Evolutionary conservation across 2,888 invertebrate genomes (phyloP).

Genomic region (Sinentomon sp.): DNA sequence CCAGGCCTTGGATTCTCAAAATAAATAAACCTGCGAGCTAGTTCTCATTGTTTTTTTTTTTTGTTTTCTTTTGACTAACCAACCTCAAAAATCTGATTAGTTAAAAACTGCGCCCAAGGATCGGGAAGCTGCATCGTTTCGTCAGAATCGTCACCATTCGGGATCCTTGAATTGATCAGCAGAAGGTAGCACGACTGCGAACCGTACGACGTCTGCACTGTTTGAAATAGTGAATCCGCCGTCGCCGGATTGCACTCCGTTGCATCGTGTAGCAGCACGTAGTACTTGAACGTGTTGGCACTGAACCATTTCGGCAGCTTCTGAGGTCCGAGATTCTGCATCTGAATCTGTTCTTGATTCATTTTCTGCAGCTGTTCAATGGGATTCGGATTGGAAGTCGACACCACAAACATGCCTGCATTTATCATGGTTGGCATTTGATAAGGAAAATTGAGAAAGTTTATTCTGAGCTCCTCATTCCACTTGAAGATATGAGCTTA

Average conservation of each 20-base stretch:
- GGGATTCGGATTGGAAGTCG: slow-evolving; percentile 29
- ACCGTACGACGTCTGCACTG: slow-evolving; percentile 64
- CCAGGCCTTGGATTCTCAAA: too few relatives aligned
- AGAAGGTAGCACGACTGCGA: slow-evolving; percentile 62
- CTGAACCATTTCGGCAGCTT: slow-evolving; percentile 36
- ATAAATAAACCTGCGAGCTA: too few relatives aligned
- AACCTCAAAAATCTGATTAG: slow-evolving; percentile 28
- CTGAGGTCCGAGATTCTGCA: slow-evolving; percentile 41
- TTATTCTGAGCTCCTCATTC: too few relatives aligned
- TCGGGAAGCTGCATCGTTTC: slow-evolving; percentile 35
- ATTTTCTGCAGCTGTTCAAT: slow-evolving; percentile 52
- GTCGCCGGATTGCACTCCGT: slow-evolving; percentile 40
- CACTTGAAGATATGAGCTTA: too few relatives aligned
- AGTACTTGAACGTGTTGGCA: slow-evolving; percentile 54
- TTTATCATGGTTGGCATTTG: slow-evolving; percentile 7
- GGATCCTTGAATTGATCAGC: slow-evolving; percentile 54
- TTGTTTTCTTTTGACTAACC: too few relatives aligned
- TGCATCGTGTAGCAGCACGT: slow-evolving; percentile 66
- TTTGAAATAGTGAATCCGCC: slow-evolving; percentile 53
- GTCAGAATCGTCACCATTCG: slow-evolving; percentile 25
- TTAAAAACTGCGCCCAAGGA: slow-evolving; percentile 57
- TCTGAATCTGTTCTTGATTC: slow-evolving; percentile 48
- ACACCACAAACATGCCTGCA: slow-evolving; percentile 27
- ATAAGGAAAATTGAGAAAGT: too few relatives aligned
- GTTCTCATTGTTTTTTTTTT: too few relatives aligned